phyloP scores from a whole-genome alignment of 1,140 invertebrate species.

The Laodelphax striatellus region DNA sequence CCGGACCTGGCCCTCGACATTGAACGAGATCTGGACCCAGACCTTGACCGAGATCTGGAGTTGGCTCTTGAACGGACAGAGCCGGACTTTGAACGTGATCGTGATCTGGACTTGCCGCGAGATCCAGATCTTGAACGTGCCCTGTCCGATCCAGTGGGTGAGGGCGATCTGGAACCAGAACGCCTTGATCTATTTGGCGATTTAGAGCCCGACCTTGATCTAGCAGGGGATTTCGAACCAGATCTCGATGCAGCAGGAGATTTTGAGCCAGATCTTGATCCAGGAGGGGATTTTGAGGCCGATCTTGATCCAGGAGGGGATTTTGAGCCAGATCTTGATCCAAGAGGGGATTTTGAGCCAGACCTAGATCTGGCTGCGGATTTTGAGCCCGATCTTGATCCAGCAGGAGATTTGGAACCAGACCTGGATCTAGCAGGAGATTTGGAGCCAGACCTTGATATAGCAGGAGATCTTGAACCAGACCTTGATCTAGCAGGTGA shows the following conservation, averaged over 20 bases:
- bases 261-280: constrained; percentile 11
- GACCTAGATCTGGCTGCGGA: neutral
- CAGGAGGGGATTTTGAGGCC: constrained; percentile 8
- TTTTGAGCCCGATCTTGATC: constrained; percentile 8
- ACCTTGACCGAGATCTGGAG: constrained; percentile 21
- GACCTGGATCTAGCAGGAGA: constrained; percentile 14
- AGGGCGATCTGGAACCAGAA: constrained; percentile 13
- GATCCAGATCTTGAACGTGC: constrained; percentile 22
- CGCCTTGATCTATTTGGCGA: constrained; percentile 18
- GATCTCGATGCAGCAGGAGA: constrained; percentile 18
- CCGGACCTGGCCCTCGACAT: constrained; percentile 22
- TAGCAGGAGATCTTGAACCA: constrained; percentile 7
- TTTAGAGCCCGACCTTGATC: constrained; percentile 24
- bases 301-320: constrained; percentile 7
- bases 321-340: neutral
- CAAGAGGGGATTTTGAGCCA: neutral
- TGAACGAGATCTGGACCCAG: constrained; percentile 22
- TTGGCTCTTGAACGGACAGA: constrained; percentile 4
- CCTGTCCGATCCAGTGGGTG: constrained; percentile 20
- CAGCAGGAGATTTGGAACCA: constrained; percentile 13
- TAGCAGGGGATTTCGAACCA: constrained; percentile 20
- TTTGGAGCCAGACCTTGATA: constrained; percentile 15
- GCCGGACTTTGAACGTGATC: constrained; percentile 25
- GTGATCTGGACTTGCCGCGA: constrained; percentile 20
- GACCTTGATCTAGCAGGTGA: constrained; percentile 6